Evolutionary conservation across 2,888 invertebrate species (phyloP).

Genomic region (Sturmia bella): DNA sequence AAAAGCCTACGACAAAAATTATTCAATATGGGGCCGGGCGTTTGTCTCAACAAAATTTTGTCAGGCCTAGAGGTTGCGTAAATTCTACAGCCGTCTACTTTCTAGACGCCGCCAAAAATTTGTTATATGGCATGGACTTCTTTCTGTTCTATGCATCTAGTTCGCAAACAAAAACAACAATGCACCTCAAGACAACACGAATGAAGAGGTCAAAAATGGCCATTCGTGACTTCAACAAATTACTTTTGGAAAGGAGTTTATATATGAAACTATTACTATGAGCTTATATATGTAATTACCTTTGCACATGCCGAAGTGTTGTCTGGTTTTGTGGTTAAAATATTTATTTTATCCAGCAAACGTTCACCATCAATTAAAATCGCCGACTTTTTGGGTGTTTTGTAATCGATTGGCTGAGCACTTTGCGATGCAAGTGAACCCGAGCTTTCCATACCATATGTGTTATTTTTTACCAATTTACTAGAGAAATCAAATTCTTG

Average conservation of each 20-base stretch:
- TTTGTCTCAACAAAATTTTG: too few species aligned
- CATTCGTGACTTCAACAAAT: not conserved
- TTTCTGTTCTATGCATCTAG: not conserved
- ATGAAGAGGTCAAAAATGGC: not conserved
- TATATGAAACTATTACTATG: too few species aligned
- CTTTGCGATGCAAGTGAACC: conserved; percentile 39
- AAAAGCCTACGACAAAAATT: too few species aligned
- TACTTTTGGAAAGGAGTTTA: not conserved
- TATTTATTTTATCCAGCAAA: conserved; percentile 81
- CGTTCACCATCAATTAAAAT: conserved; percentile 77
- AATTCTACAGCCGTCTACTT: too few species aligned
- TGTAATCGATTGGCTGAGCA: conserved; percentile 73
- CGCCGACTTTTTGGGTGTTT: conserved; percentile 77
- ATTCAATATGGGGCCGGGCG: too few species aligned
- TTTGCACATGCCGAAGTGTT: conserved; percentile 78
- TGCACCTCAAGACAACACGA: conserved; percentile 34
- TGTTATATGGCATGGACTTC: not conserved
- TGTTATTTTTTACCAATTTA: conserved; percentile 26
- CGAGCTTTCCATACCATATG: conserved; percentile 57
- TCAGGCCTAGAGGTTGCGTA: too few species aligned
- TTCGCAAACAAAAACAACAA: conserved; percentile 44
- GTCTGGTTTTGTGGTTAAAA: conserved; percentile 80
- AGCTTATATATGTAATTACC: conserved; percentile 73
- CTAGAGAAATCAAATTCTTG: conserved; percentile 22
- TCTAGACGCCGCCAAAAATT: too few species aligned